These are phyloP conservation scores for Aradophagus sp. DNA, from an alignment of 1,140 invertebrate genomes.

Conservation along the genomic window DNA sequence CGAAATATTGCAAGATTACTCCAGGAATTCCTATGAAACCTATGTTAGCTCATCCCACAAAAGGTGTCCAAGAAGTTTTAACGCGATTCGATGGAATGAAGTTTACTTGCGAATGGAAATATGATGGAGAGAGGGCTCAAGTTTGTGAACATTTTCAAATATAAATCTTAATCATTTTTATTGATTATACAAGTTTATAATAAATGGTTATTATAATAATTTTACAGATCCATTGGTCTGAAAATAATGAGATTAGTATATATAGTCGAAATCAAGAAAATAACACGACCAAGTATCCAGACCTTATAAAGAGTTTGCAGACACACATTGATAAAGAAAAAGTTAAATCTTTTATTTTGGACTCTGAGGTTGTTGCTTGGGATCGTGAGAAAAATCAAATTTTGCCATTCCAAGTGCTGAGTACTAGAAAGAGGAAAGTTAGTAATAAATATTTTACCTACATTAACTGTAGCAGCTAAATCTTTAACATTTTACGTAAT, in stretches of 20 bases:
- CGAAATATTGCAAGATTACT: constrained; percentile 89
- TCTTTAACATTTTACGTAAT: no score
- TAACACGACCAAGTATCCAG: constrained; percentile 98
- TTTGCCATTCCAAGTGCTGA: constrained; percentile 97
- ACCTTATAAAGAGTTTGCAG: constrained; percentile 87
- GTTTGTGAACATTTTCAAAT: constrained; percentile 70
- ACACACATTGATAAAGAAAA: constrained; percentile 75
- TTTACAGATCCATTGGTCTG: constrained; percentile 82
- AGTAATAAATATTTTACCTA: constrained; percentile 6
- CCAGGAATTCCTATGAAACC: constrained; percentile 97
- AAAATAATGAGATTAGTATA: constrained; percentile 84
- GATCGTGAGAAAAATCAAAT: constrained; percentile 93
- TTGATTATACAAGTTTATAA: no score
- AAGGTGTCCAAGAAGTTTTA: constrained; percentile 93
- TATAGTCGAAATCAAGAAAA: constrained; percentile 99
- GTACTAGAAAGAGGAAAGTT: constrained; percentile 96
- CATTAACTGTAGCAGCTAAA: no score
- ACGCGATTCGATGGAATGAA: constrained; percentile 91
- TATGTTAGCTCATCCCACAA: constrained; percentile 99
- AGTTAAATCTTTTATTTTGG: constrained; percentile 92
- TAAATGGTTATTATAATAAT: constrained; percentile 1
- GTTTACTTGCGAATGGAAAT: constrained; percentile 99
- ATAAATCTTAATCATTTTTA: no score
- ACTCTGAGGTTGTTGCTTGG: constrained; percentile 98
- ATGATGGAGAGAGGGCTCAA: constrained; percentile 99